These are phyloP conservation scores for Caracal caracal DNA, from an alignment of 2,113 vertebrate species.

Conservation along the genomic window DNA sequence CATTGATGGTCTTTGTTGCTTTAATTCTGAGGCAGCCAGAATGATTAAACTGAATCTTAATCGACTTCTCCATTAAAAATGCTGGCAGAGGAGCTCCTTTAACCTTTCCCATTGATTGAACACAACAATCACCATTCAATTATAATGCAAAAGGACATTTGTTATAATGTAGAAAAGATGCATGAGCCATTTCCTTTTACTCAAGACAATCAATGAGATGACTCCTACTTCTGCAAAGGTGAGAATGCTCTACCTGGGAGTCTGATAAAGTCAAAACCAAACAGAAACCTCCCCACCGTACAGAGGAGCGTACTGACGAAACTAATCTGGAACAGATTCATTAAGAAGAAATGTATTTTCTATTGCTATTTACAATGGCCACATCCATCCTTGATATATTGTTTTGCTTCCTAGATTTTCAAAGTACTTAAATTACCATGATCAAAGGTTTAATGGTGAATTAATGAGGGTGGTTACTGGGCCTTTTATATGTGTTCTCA, in stretches of 20 bases:
- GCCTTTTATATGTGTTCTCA: constrained; percentile 59
- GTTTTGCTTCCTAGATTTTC: constrained; percentile 58
- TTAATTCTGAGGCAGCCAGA: constrained; percentile 97
- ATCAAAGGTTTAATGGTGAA: constrained; percentile 72
- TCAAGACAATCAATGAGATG: constrained; percentile 98
- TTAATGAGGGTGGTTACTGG: constrained; percentile 68
- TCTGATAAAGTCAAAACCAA: constrained; percentile 80
- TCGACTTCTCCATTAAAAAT: constrained; percentile 99
- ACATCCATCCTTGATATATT: constrained; percentile 58
- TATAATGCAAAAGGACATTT: constrained; percentile 99
- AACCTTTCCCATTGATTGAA: constrained; percentile 99
- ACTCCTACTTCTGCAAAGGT: constrained; percentile 89
- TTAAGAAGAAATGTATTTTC: constrained; percentile 62
- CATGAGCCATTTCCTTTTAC: constrained; percentile 98
- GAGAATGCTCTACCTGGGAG: constrained; percentile 84
- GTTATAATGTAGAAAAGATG: constrained; percentile 99
- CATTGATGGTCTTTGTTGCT: constrained; percentile 97
- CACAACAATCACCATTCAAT: constrained; percentile 99
- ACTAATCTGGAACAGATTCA: constrained; percentile 60
- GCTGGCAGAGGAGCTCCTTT: constrained; percentile 98
- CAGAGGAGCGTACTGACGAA: constrained; percentile 16
- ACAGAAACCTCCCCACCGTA: constrained; percentile 68
- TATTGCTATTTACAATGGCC: constrained; percentile 63
- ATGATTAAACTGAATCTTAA: constrained; percentile 99
- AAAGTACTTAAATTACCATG: constrained; percentile 63